Evolutionary conservation across 2,797 vertebrate species (phyloP).

Genomic region (Ctenopoma multispine): DNA sequence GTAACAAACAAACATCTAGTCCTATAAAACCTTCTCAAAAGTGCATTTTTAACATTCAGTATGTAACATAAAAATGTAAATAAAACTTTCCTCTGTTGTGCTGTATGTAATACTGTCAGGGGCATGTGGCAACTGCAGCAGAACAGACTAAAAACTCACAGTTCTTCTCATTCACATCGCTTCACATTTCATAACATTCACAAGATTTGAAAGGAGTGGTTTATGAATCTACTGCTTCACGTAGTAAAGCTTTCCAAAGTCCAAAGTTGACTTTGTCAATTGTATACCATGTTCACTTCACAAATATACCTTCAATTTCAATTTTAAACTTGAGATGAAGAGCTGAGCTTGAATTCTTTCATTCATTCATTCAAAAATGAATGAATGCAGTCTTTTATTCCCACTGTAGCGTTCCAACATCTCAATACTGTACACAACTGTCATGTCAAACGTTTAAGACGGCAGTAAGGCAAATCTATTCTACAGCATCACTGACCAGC

Average conservation of each 20-base stretch:
- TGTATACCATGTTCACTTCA: slow-evolving; percentile 19
- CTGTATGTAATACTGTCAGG: slow-evolving; percentile 67
- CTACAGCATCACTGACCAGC: slow-evolving; percentile 68
- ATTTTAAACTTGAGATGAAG: slow-evolving; percentile 44
- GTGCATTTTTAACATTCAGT: slow-evolving; percentile 72
- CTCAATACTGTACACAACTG: slow-evolving; percentile 6
- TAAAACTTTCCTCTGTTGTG: slow-evolving; percentile 29
- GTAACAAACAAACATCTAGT: slow-evolving; percentile 51
- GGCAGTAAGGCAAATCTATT: slow-evolving; percentile 48
- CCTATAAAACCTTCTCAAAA: slow-evolving; percentile 61
- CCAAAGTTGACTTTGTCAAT: slow-evolving; percentile 28
- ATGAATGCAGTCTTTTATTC: slow-evolving; percentile 15
- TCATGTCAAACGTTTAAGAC: slow-evolving; percentile 20
- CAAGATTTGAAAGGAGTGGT: slow-evolving; percentile 50
- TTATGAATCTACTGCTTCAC: slow-evolving; percentile 34
- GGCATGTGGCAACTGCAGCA: slow-evolving; percentile 48
- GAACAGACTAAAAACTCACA: slow-evolving; percentile 13
- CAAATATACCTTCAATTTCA: slow-evolving; percentile 29
- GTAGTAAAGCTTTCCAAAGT: slow-evolving; percentile 52
- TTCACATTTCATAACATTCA: slow-evolving; percentile 67
- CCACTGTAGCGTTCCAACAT: slow-evolving; percentile 4
- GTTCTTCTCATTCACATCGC: slow-evolving; percentile 34
- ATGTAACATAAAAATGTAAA: slow-evolving; percentile 28
- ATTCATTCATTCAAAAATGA: slow-evolving; percentile 1
- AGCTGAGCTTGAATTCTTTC: slow-evolving; percentile 28